phyloP scores from a whole-genome alignment of 2,888 invertebrate genomes.

The Stegana nigrithorax region DNA sequence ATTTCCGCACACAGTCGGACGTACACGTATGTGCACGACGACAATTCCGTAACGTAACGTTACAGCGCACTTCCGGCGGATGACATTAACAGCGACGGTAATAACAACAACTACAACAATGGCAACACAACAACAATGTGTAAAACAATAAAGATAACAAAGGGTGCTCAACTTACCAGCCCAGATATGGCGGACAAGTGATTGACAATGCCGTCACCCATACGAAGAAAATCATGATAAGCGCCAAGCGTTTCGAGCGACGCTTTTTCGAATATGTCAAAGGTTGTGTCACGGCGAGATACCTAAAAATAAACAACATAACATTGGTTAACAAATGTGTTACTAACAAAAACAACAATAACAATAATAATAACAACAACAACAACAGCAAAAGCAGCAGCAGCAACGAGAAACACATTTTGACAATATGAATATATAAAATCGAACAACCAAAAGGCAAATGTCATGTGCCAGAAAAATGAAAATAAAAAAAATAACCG shows the following conservation, averaged over 20 bases:
- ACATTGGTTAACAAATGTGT: slow-evolving; percentile 6
- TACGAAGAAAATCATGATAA: slow-evolving; percentile 89
- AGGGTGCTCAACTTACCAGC: slow-evolving; percentile 77
- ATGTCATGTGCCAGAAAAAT: no score
- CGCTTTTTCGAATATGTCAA: slow-evolving; percentile 90
- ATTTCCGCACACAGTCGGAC: no score
- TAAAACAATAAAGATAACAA: not conserved
- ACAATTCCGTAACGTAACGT: no score
- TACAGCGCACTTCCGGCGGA: not conserved
- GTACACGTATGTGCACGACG: not conserved
- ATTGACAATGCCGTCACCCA: slow-evolving; percentile 92
- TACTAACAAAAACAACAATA: slow-evolving; percentile 10
- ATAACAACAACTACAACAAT: not conserved
- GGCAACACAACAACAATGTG: not conserved
- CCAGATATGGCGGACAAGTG: slow-evolving; percentile 93
- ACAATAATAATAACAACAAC: slow-evolving; percentile 1
- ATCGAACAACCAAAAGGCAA: no score
- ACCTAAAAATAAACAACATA: slow-evolving; percentile 71
- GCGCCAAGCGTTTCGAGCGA: slow-evolving; percentile 85
- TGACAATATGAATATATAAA: no score
- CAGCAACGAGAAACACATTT: no score
- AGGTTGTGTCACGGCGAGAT: slow-evolving; percentile 94
- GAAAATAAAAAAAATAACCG: not conserved
- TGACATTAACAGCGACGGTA: not conserved
- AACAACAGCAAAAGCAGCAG: not conserved